Evolutionary conservation across 2,113 vertebrate species (phyloP).

Genomic region (Gobio gobio): DNA sequence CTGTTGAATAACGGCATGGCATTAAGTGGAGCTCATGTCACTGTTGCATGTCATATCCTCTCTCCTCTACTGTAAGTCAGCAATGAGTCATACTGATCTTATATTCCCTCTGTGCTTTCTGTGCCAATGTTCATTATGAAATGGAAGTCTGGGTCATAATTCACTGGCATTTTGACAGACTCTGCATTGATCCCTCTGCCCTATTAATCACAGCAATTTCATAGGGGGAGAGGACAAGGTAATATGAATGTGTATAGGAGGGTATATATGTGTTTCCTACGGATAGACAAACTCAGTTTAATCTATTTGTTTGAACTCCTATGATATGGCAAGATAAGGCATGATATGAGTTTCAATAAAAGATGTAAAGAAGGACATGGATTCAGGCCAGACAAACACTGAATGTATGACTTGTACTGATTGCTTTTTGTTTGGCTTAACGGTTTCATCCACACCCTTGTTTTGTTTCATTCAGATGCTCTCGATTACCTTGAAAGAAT

Average conservation of each 20-base stretch:
- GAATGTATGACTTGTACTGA: not conserved
- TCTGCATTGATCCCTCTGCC: constrained; percentile 45
- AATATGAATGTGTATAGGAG: not conserved
- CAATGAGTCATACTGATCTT: constrained; percentile 40
- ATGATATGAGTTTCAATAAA: not conserved
- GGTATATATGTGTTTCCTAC: constrained; percentile 13
- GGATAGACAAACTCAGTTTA: not conserved
- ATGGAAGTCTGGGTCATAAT: constrained; percentile 50
- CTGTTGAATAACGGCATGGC: not conserved
- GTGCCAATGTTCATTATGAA: constrained; percentile 54
- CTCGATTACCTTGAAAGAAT: constrained; percentile 6
- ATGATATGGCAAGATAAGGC: constrained; percentile 5
- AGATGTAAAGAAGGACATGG: not conserved
- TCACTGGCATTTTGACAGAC: constrained; percentile 38
- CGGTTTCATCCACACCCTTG: not conserved
- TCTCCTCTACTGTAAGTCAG: constrained; percentile 21
- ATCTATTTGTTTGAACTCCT: constrained; percentile 2
- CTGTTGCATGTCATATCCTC: not conserved
- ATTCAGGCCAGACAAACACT: not conserved
- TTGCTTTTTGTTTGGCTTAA: constrained; percentile 12
- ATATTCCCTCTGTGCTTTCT: constrained; percentile 12
- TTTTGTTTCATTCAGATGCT: constrained; percentile 12
- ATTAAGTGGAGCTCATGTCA: not conserved
- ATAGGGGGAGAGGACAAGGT: constrained; percentile 25
- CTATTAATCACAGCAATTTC: constrained; percentile 30